Evolutionary conservation across 2,888 invertebrate genomes (phyloP).

Genomic region (Hirtodrosophila confusa): DNA sequence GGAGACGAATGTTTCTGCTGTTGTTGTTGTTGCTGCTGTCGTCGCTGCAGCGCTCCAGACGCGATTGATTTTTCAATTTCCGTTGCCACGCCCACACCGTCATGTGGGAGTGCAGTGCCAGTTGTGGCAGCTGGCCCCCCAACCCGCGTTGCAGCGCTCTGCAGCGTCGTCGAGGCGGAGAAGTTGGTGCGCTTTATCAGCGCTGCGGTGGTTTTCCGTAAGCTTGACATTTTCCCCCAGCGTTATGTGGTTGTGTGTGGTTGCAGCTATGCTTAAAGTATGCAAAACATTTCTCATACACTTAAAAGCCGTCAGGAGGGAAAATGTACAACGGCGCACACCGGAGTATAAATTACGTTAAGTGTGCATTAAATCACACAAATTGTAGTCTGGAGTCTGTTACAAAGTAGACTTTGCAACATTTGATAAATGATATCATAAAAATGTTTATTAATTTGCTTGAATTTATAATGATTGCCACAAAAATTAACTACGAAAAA

Average conservation of each 20-base stretch:
- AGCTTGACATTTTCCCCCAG: conserved; percentile 69
- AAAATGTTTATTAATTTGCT: no score
- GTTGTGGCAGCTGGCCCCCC: conserved; percentile 6
- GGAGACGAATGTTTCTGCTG: conserved; percentile 7
- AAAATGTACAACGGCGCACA: no score
- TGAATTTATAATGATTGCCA: no score
- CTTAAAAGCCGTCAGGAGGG: neutral
- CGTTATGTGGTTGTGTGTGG: neutral
- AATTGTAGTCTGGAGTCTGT: no score
- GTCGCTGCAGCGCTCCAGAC: conserved; percentile 60
- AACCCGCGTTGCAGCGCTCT: conserved; percentile 15
- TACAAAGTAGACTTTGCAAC: no score
- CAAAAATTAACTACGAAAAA: no score
- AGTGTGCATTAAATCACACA: no score
- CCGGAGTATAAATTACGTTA: no score
- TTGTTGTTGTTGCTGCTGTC: conserved; percentile 23
- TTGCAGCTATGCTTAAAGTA: neutral
- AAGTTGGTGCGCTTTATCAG: conserved; percentile 80
- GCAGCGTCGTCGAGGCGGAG: conserved; percentile 61
- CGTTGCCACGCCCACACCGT: conserved; percentile 66
- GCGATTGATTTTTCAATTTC: conserved; percentile 79
- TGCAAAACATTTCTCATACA: neutral
- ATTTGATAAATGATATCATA: no score
- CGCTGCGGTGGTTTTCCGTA: conserved; percentile 74
- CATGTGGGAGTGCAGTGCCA: conserved; percentile 33